Evolutionary conservation across 2,797 vertebrate genomes (phyloP), one percentile per base, ranked within the genome.

Genomic region (Anabacerthia variegaticeps): DNA sequence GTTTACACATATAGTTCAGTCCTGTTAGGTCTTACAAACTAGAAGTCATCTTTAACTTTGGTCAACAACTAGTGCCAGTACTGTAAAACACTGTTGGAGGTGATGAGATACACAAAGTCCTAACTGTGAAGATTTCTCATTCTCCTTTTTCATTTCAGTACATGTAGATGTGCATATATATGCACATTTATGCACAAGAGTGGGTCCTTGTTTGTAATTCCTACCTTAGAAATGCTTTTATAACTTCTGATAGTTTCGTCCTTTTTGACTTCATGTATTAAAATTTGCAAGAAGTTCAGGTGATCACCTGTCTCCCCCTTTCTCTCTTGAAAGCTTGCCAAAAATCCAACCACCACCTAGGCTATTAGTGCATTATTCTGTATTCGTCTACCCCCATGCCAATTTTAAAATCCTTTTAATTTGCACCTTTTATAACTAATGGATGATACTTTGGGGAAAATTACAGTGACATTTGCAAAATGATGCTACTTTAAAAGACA

Each of bases 401-500:
- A 91, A 88, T 96, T 97, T 92, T 36, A 92, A 94, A 95, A 90
- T 80, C 52, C 81, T 92, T 96, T 89, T 94, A 58, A 79, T 95
- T 95, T 96, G 72, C 73, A 92, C 91, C 62, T 95, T 93, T 97
- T 97, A 92, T 86, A 95, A 93, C 89, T 97, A 97, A 97, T 97
- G 89, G 95, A 58, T 95, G 71, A 95, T 96, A 95, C 95, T 96
- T 97, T 83, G 85, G 77, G 83, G 94, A 91, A 96, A 96, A 96
- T 97, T 97, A 89, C 85, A 88, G 83, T 96, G 89, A 96, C 93
- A 96, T 97, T 97, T 97, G 87, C 54, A 56, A 96, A 97, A 97
- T 93, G 63, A 97, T 92, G 76, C 94, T 93, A 89, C 93, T 96
- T 97, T 90, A 95, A 96, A 97, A 96, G 63, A 94, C 37, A 69